phyloP scores from a whole-genome alignment of 2,113 vertebrate genomes.

The Ciconia stormi region DNA sequence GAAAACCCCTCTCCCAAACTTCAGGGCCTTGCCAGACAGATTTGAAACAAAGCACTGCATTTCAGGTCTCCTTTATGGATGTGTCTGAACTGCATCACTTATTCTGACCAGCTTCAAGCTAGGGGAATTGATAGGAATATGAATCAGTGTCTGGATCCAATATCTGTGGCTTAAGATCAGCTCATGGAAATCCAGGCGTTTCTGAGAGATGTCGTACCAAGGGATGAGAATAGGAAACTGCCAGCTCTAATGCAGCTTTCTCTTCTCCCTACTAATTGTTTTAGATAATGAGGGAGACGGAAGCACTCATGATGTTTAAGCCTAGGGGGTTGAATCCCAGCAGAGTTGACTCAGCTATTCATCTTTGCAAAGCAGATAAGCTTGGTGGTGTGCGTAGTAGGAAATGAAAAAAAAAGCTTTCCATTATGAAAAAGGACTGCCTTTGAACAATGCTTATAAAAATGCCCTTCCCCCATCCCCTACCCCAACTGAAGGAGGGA shows the following conservation, averaged over 20 bases:
- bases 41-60: not conserved
- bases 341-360: slow-evolving; percentile 40
- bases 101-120: not conserved
- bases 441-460: not conserved
- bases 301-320: slow-evolving; percentile 5
- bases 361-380: not conserved
- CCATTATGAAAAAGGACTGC: not conserved
- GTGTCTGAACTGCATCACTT: not conserved
- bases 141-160: not conserved
- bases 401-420: not conserved
- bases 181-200: not conserved
- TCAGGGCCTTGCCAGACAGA: not conserved
- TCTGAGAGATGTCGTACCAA: not conserved
- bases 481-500: not conserved
- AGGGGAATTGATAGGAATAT: not conserved
- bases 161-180: not conserved
- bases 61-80: not conserved
- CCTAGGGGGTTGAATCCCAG: slow-evolving; percentile 6
- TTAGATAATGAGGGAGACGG: slow-evolving; percentile 6
- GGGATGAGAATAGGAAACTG: not conserved
- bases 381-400: not conserved
- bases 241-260: slow-evolving; percentile 23
- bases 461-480: not conserved
- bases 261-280: slow-evolving; percentile 29
- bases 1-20: not conserved